These are phyloP conservation scores for Synanthedon andrenaeformis DNA, from an alignment of 2,888 invertebrate species.

Conservation along the genomic window DNA sequence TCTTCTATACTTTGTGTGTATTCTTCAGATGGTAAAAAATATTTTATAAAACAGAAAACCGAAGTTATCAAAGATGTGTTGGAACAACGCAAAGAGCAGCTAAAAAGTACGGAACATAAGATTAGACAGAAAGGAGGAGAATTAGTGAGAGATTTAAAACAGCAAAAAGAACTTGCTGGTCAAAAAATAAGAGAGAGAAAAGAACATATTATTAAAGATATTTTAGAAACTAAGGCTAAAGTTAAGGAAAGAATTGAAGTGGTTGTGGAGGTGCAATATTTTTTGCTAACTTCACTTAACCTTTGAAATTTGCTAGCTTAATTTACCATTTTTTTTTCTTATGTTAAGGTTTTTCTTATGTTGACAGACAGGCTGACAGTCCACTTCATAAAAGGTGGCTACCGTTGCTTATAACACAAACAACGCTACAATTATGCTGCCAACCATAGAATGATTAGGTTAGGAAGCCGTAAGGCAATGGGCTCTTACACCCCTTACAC, in stretches of 20 bases:
- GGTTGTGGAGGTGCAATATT: conserved; percentile 74
- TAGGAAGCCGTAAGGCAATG: too few species aligned
- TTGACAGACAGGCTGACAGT: too few species aligned
- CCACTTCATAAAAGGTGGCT: too few species aligned
- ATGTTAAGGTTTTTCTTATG: too few species aligned
- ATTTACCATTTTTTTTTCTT: too few species aligned
- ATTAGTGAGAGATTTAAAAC: conserved; percentile 53
- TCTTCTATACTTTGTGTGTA: conserved; percentile 32
- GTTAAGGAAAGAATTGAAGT: conserved; percentile 80
- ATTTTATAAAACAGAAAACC: conserved; percentile 55
- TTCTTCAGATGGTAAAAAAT: conserved; percentile 49
- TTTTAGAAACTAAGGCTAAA: conserved; percentile 77
- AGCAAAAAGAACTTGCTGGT: conserved; percentile 53
- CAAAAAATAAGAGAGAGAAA: conserved; percentile 68
- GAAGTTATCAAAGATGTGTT: conserved; percentile 69
- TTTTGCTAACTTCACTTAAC: neutral
- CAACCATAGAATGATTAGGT: too few species aligned
- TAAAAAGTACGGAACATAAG: conserved; percentile 70
- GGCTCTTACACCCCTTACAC: too few species aligned
- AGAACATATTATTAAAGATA: conserved; percentile 75
- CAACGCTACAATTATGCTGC: too few species aligned
- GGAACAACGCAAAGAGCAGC: conserved; percentile 72
- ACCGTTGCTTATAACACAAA: too few species aligned
- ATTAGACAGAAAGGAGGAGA: conserved; percentile 54
- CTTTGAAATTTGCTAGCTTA: neutral